A percentile compares a stretch with the other conserved stretches of the same genome.
Evolutionary conservation across 2,113 vertebrate genomes (phyloP).

Genomic region (Asarcornis scutulata): DNA sequence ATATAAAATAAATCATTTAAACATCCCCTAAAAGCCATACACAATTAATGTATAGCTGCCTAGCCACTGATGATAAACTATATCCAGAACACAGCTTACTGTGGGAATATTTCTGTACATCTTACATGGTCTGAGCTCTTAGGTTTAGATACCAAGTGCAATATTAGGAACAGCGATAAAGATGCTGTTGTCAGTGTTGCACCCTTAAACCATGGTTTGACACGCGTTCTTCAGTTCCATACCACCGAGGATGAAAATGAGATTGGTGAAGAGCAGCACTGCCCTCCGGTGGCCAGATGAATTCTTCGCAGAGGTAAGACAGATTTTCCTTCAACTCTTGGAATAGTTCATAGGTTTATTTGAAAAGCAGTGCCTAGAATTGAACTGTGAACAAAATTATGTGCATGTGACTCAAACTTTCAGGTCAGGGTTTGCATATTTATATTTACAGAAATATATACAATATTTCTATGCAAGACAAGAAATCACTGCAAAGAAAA

Average conservation of each 20-base stretch:
- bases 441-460: not conserved
- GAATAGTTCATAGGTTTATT: not conserved
- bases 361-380: not conserved
- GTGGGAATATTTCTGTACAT: fast-evolving
- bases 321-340: not conserved
- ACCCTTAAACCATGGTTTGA: not conserved
- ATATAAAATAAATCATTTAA: not conserved
- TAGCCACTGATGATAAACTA: not conserved
- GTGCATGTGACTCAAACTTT: not conserved
- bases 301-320: not conserved
- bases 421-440: not conserved
- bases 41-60: not conserved
- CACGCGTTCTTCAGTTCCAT: fast-evolving
- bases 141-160: not conserved
- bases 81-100: not conserved
- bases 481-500: not conserved
- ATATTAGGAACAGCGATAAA: not conserved
- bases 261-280: slow-evolving; percentile 45
- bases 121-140: not conserved
- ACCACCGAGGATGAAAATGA: fast-evolving
- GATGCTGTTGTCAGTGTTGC: not conserved
- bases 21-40: not conserved
- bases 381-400: not conserved
- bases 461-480: not conserved
- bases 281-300: slow-evolving; percentile 36